These are phyloP conservation scores for Zaprionus camerounensis DNA, from an alignment of 1,140 invertebrate species.

Conservation along the genomic window DNA sequence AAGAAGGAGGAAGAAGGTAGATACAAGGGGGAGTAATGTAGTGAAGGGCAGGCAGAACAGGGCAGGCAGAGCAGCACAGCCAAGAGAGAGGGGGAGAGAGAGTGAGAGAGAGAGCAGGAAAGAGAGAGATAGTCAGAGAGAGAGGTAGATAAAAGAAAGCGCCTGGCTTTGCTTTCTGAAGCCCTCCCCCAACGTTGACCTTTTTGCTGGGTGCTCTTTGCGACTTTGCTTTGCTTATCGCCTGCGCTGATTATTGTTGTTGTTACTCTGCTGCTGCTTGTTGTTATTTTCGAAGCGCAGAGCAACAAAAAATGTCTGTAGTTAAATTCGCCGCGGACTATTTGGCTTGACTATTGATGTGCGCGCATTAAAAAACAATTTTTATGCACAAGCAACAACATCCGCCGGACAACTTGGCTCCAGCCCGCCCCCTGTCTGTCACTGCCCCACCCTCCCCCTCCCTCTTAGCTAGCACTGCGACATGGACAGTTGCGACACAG, in stretches of 20 bases:
- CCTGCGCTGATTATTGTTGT: neutral
- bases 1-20: neutral
- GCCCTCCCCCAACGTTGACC: constrained; percentile 8
- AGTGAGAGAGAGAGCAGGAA: no score
- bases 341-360: constrained; percentile 81
- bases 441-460: neutral
- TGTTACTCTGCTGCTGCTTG: constrained; percentile 12
- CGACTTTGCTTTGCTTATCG: constrained; percentile 2
- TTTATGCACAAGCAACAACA: constrained; percentile 58
- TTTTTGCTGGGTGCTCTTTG: neutral
- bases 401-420: constrained; percentile 29
- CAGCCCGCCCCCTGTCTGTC: neutral
- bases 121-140: neutral
- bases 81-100: neutral
- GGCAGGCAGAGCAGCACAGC: no score
- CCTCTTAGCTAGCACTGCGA: neutral
- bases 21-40: neutral
- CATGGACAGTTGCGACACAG: constrained; percentile 23
- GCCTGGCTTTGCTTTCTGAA: neutral
- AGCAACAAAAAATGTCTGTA: constrained; percentile 66
- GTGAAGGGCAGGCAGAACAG: neutral
- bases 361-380: constrained; percentile 81
- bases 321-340: constrained; percentile 78
- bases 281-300: constrained; percentile 45
- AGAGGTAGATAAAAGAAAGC: neutral